Evolutionary conservation across 2,113 vertebrate species (phyloP), one percentile per base, ranked within the genome.

Genomic region (Ochotona curzoniae): DNA sequence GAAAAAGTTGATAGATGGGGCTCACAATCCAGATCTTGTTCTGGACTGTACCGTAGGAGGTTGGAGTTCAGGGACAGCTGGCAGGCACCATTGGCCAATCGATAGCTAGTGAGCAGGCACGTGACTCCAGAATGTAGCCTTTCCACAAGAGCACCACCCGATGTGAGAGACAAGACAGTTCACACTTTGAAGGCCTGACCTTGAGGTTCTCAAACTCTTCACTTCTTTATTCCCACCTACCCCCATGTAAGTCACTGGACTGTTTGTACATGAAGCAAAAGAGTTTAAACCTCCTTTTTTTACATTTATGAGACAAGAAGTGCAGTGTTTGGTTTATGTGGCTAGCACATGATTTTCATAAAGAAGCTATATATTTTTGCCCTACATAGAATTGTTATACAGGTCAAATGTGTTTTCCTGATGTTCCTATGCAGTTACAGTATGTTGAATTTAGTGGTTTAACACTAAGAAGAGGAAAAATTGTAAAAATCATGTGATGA

Each of bases 321-420:
- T 98, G 94, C 97, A 97, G 98, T 98, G 96, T 98, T 98, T 69
- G 87, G 97, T 98, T 98, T 96, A 61, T 98, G 97, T 96, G 96
- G 97, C 98, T 98, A 98, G 97, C 98, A 98, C 98, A 98, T 98
- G 97, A 97, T 98, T 98, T 98, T 98, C 98, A 98, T 98, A 98
- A 98, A 98, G 97, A 98, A 98, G 95, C 97, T 98, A 97, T 98
- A 98, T 98, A 98, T 98, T 98, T 98, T 98, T 98, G 97, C 98
- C 98, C 98, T 98, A 98, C 98, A 98, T 97, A 98, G 97, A 98
- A 97, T 98, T 98, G 98, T 98, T 98, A 98, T 98, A 98, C 98
- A 98, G 97, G 97, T 98, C 98, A 97, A 90, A 97, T 96, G 96
- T 97, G 97, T 98, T 98, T 98, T 98, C 98, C 97, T 97, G 96